Evolutionary conservation across 2,888 invertebrate species (phyloP), one percentile per base, ranked within the genome.

Genomic region (Drosophila recens): DNA sequence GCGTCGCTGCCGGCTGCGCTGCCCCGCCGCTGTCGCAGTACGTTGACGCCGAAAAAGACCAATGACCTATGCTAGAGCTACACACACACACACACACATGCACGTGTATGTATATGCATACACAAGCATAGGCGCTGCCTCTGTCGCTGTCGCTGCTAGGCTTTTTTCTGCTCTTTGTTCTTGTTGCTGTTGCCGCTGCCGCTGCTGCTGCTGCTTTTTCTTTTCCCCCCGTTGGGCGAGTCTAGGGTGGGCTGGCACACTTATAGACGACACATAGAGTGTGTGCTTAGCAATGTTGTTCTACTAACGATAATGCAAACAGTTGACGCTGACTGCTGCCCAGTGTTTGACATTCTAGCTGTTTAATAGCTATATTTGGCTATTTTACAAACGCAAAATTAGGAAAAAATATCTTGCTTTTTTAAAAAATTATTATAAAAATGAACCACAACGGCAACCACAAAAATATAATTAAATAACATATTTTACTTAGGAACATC

Each of bases 31-130:
- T 81, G 87, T 76, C 90, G 82, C 79, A 80, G 86, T 91, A 90
- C 91, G 91, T 91, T 91, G 91, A 91, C 91, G 91, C 91, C 91
- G 90, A 91, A 91, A 90, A 91, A 91, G 91, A 91, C 91, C 91
- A 91, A 91, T 91, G 91, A 91, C 91, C 91, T 91, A 91, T 91
- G 91, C 86, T 90, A 88, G 90, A 87, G 87, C 79, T 43, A 65
- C 69, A 72, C 72, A 66, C 43, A 75, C 48, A 49, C 45, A 75
- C 38, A 58, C 23, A 66, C 38, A 53, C 9, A 49, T 10, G 36
- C 43, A 53, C 20, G 51, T 17, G 34, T 15, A 56, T 17, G 33
- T 20, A 20, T 3, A 20, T 20, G 20, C 8, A 66, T 45, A 62
- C 8, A 43, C 49, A 48, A 36, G 75, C 67, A 76, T 67, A 73